Base-by-base conservation (phyloP, 2,888 invertebrate species). In the Galeruca laticollis region DNA sequence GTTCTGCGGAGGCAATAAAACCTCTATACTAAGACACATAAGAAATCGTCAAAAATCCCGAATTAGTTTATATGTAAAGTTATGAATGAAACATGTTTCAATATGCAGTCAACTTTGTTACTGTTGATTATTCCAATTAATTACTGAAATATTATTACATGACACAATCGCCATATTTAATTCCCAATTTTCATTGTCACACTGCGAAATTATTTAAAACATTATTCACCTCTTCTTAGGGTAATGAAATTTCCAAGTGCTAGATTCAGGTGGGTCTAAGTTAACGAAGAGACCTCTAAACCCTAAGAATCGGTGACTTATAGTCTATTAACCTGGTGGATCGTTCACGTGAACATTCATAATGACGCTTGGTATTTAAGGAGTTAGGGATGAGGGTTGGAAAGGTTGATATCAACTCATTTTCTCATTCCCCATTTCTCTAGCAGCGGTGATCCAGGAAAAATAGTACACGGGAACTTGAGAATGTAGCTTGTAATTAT, bases 271-370 rank as follows among this genome's bases (percentile, higher is more conserved):
- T 60, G 37, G 40, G 31, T 51, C 54, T 49, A 35, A 52, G 40
- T 61, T n/a, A 26, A 35, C n/a, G 15, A 33, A 57, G 47, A 52
- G 33, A 66, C 52, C 49, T 59, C 61, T 52, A 52, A 64, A 35
- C 47, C 60, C 49, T 26, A 67, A 37, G 56, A 71, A 65, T 62
- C 26, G 63, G 59, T 71, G 72, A 72, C 66, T 74, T 70, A 70
- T 74, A 60, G 70, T 63, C 69, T 69, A 73, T 73, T 73, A 73
- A 64, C 69, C 68, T 49, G 71, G 69, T 60, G 60, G 62, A 73
- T 68, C 69, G 69, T 68, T 71, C 69, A 69, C 62, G 43, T 61
- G 73, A 65, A 68, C 59, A 65, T 73, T 66, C 70, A 73, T 70
- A 70, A 71, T 67, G 67, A 67, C 70, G 57, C 47, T 43, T 56